A percentile compares a stretch with the other conserved stretches of the same genome.
Evolutionary conservation across 2,113 vertebrate species (phyloP).

Genomic region (Clinocottus analis): DNA sequence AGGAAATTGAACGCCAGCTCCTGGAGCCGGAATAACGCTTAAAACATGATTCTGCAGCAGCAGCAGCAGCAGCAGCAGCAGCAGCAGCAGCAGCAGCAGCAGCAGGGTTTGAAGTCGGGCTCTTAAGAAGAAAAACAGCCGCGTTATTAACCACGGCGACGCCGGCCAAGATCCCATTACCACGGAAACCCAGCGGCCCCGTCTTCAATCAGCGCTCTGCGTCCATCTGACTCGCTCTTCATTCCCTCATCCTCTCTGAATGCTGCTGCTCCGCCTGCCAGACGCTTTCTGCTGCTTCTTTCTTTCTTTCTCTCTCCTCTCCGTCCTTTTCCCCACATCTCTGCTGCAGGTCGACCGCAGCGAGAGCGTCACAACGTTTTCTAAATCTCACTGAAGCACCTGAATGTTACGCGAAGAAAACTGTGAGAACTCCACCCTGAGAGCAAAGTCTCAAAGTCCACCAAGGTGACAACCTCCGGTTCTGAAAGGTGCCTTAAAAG

Average conservation of each 20-base stretch:
- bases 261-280: slow-evolving; percentile 39
- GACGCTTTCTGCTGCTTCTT: not conserved
- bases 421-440: not conserved
- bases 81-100: too few relatives aligned
- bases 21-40: not conserved
- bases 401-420: not conserved
- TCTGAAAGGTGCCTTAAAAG: not conserved
- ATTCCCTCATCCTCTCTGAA: slow-evolving; percentile 48
- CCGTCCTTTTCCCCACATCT: not conserved
- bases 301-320: not conserved
- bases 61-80: too few relatives aligned
- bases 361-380: not conserved
- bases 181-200: slow-evolving; percentile 50
- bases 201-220: slow-evolving; percentile 40
- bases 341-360: not conserved
- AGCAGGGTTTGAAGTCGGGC: slow-evolving; percentile 60
- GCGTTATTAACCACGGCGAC: slow-evolving; percentile 58
- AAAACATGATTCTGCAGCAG: too few relatives aligned
- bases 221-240: slow-evolving; percentile 22
- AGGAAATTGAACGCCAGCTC: not conserved
- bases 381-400: not conserved
- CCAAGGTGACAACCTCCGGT: too few relatives aligned
- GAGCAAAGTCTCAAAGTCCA: not conserved
- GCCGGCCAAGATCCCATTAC: slow-evolving; percentile 68
- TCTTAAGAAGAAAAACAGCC: slow-evolving; percentile 74